These are phyloP conservation scores for Rhynchophorus ferrugineus DNA, from an alignment of 1,140 invertebrate genomes.

Conservation along the genomic window DNA sequence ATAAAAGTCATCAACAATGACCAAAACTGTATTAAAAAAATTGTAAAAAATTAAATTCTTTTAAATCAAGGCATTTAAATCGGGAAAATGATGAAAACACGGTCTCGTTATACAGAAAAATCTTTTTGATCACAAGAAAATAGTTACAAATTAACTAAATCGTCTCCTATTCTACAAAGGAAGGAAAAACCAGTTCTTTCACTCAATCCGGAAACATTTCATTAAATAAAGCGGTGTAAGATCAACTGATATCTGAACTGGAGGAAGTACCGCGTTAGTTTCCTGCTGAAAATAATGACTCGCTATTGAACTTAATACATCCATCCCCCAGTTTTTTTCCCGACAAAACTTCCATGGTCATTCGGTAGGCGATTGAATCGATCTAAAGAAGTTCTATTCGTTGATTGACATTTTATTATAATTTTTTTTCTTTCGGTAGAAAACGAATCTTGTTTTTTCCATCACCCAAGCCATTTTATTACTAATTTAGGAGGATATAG, in stretches of 20 bases:
- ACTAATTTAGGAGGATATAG: too few relatives aligned
- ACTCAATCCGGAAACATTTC: constrained; percentile 17
- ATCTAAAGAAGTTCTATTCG: not conserved
- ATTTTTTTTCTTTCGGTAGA: too few relatives aligned
- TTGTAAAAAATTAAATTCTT: too few relatives aligned
- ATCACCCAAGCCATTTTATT: too few relatives aligned
- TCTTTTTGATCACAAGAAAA: constrained; percentile 4
- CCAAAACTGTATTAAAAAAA: too few relatives aligned
- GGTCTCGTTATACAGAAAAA: not conserved
- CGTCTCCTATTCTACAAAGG: constrained; percentile 7
- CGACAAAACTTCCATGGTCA: not conserved
- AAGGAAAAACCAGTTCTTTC: constrained; percentile 15
- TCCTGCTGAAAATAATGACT: constrained; percentile 13
- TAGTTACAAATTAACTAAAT: constrained; percentile 12
- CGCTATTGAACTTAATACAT: constrained; percentile 15
- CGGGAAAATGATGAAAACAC: not conserved
- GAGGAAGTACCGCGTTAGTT: constrained; percentile 14
- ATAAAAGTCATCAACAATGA: too few relatives aligned
- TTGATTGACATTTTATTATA: not conserved
- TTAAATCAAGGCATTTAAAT: too few relatives aligned
- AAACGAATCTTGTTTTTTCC: too few relatives aligned
- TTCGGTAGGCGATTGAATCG: constrained; percentile 2
- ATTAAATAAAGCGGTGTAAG: constrained; percentile 19
- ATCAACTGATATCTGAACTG: constrained; percentile 16
- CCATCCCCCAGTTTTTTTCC: constrained; percentile 3